These are phyloP conservation scores for Altica lythri DNA, from an alignment of 2,888 invertebrate genomes.

Conservation along the genomic window DNA sequence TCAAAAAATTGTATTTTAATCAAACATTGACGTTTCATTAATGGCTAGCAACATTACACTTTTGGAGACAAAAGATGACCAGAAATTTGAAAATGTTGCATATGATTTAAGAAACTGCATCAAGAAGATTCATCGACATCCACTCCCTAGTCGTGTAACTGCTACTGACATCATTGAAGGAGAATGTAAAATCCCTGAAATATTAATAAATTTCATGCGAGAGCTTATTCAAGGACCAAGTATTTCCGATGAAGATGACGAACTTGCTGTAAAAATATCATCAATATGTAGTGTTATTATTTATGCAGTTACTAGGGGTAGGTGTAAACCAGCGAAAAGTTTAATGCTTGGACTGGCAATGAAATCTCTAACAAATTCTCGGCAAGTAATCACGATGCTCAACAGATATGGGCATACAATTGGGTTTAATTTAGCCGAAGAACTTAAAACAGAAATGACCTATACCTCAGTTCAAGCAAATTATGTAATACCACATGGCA, in stretches of 20 bases:
- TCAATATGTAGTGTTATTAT: constrained; percentile 39
- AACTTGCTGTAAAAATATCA: constrained; percentile 10
- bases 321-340: constrained; percentile 43
- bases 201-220: constrained; percentile 19
- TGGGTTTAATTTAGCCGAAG: constrained; percentile 44
- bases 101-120: constrained; percentile 44
- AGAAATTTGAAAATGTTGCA: constrained; percentile 40
- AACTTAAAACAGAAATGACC: constrained; percentile 44
- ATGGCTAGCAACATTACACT: constrained; percentile 37
- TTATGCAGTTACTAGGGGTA: constrained; percentile 40
- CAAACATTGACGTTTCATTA: constrained; percentile 38
- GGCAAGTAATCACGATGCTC: constrained; percentile 41
- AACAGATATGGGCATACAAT: constrained; percentile 45
- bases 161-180: constrained; percentile 23
- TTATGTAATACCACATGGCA: constrained; percentile 41
- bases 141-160: constrained; percentile 23
- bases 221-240: constrained; percentile 14
- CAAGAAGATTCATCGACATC: constrained; percentile 34
- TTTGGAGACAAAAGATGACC: constrained; percentile 32
- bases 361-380: constrained; percentile 40
- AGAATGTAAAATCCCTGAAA: constrained; percentile 17
- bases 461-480: constrained; percentile 29
- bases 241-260: constrained; percentile 7
- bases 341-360: no score
- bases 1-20: constrained; percentile 40